These are phyloP conservation scores for Aquatica leii DNA, from an alignment of 2,888 invertebrate species.

Conservation along the genomic window DNA sequence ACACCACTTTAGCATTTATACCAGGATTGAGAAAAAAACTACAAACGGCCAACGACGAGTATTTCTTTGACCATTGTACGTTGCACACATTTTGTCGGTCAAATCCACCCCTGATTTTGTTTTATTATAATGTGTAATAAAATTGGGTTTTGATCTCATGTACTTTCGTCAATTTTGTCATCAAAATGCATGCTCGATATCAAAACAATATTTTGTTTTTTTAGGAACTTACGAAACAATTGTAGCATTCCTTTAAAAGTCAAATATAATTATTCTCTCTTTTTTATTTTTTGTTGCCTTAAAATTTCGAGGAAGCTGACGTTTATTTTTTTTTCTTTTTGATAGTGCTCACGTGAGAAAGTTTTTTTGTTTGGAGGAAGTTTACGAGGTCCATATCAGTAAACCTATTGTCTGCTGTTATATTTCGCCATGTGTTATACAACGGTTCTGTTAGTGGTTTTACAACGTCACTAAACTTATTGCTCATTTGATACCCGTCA, in stretches of 20 bases:
- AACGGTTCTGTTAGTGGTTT: background rate
- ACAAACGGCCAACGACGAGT: background rate
- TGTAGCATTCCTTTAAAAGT: background rate
- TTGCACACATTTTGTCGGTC: background rate
- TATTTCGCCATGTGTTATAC: background rate
- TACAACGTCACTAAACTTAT: background rate
- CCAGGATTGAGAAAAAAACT: background rate
- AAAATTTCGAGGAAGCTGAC: background rate
- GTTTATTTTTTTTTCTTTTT: background rate
- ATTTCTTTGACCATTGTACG: background rate
- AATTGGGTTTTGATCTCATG: background rate
- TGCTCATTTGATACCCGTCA: background rate
- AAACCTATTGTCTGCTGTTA: background rate
- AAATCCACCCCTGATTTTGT: background rate
- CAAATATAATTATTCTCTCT: background rate
- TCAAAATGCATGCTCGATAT: background rate
- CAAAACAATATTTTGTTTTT: background rate
- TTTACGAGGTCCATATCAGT: background rate
- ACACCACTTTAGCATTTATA: background rate
- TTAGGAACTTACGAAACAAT: no score
- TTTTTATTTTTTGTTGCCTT: background rate
- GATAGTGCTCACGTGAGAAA: background rate
- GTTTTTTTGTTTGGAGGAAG: background rate
- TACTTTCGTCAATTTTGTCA: background rate
- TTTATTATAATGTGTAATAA: background rate